Percentiles rank a stretch among this genome's conserved stretches.
Evolutionary conservation across 1,140 invertebrate genomes (phyloP).

Genomic region (Limonius californicus): DNA sequence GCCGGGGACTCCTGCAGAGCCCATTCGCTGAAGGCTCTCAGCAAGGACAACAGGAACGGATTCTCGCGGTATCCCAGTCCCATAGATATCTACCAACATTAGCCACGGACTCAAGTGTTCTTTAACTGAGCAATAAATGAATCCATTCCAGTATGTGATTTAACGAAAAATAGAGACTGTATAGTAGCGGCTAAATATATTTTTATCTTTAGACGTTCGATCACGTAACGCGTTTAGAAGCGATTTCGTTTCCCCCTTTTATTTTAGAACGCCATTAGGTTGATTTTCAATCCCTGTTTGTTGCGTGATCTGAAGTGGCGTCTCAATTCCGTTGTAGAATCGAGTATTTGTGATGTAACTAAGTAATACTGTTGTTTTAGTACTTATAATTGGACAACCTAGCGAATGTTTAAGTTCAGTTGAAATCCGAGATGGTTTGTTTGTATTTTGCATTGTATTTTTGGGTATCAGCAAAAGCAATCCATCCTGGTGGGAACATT

Average conservation of each 20-base stretch:
- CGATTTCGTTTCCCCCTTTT: not conserved
- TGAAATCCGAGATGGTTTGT: too few species aligned
- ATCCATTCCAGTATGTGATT: slow-evolving; percentile 47
- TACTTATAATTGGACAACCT: too few species aligned
- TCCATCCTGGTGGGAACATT: too few species aligned
- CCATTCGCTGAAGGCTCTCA: slow-evolving; percentile 39
- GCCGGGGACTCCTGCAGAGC: slow-evolving; percentile 57
- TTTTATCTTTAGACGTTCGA: slow-evolving; percentile 24
- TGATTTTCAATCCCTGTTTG: not conserved
- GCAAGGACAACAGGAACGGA: slow-evolving; percentile 40
- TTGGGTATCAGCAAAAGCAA: too few species aligned
- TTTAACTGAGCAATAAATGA: slow-evolving; percentile 41
- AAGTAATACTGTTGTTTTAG: not conserved
- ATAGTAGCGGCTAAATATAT: slow-evolving; percentile 38
- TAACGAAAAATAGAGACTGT: slow-evolving; percentile 42
- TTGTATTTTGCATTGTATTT: too few species aligned
- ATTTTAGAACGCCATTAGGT: not conserved
- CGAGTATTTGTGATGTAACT: slow-evolving; percentile 10
- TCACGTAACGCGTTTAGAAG: not conserved
- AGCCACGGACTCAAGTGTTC: slow-evolving; percentile 27
- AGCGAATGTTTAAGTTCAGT: too few species aligned
- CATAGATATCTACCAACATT: slow-evolving; percentile 38
- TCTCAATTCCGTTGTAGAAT: not conserved
- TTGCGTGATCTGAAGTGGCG: not conserved
- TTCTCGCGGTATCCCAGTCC: slow-evolving; percentile 34